Base-by-base conservation (phyloP, 2,888 invertebrate species). In the Thera britannica region DNA sequence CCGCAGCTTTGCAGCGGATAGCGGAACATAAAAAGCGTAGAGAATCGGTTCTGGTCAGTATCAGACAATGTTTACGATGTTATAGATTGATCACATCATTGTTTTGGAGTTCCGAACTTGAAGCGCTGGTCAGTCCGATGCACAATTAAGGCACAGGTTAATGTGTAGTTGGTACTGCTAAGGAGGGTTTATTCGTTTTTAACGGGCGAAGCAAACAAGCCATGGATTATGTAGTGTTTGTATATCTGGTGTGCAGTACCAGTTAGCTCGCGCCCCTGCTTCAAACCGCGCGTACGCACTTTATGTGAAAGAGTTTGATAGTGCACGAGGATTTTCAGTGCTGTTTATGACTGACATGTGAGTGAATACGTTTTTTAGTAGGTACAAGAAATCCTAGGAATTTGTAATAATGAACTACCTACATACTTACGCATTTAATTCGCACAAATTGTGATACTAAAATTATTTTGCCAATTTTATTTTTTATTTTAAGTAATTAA, bases 71-170 rank as follows among this genome's bases (percentile, higher is more conserved):
- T 90, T 90, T 88, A 91, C 79, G 86, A 76, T 77, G 72, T 72
- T 68, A 82, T 79, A 88, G 91, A 92, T 91, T 90, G 87, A 93
- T 89, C 72, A 83, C 83, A 83, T 80, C 83, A 91, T 92, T 92
- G 90, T 92, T 85, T 77, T 72, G 63, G 68, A 72, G 41, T 54
- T 46, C 58, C 54, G 51, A 48, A 56, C 38, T 73, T 68, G 59
- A 59, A 62, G 58, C 56, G 35, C 62, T 56, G 52, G 60, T 55
- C 57, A 54, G 57, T 54, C 61, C 66, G 73, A 73, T 70, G 66
- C 71, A 69, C 68, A 70, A 61, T 70, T 72, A 71, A 68, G 62
- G 74, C 62, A 66, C 63, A 64, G 66, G 8, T 64, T 64, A 70
- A 35, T 23, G 52, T 4, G 49, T 23, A 70, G 69, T 65, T 34